These are phyloP conservation scores for Stomatorhinus ivindoensis DNA, from an alignment of 2,113 vertebrate genomes.

Conservation along the genomic window DNA sequence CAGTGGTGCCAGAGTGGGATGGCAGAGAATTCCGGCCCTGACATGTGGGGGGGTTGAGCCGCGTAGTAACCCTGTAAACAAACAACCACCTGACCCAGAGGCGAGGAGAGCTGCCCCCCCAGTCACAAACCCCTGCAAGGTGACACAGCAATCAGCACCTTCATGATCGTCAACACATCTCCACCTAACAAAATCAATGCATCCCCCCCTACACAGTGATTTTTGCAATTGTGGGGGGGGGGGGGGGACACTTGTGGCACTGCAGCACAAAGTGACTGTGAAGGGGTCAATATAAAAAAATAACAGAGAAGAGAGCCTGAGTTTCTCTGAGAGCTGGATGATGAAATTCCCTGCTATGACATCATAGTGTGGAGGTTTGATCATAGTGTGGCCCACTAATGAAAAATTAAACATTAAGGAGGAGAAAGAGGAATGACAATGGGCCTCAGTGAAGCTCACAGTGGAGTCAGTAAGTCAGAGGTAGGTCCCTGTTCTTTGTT, in stretches of 20 bases:
- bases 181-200: background rate
- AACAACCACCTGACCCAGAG: conserved; percentile 31
- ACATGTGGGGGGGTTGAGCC: conserved; percentile 22
- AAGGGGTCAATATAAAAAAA: background rate
- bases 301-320: background rate
- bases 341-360: background rate
- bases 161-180: background rate
- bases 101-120: background rate
- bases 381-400: background rate
- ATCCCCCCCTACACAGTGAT: background rate
- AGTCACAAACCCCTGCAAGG: background rate
- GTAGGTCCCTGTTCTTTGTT: background rate
- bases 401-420: background rate
- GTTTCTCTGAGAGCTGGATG: background rate
- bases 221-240: background rate
- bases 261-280: background rate
- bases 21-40: conserved; percentile 15
- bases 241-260: background rate
- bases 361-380: background rate
- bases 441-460: background rate
- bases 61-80: conserved; percentile 51
- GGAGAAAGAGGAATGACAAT: background rate
- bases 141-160: conserved; percentile 11
- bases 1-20: conserved; percentile 14
- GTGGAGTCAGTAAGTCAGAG: background rate